Evolutionary conservation across 2,888 invertebrate species (phyloP).

Genomic region (Linnaemya vulpina): DNA sequence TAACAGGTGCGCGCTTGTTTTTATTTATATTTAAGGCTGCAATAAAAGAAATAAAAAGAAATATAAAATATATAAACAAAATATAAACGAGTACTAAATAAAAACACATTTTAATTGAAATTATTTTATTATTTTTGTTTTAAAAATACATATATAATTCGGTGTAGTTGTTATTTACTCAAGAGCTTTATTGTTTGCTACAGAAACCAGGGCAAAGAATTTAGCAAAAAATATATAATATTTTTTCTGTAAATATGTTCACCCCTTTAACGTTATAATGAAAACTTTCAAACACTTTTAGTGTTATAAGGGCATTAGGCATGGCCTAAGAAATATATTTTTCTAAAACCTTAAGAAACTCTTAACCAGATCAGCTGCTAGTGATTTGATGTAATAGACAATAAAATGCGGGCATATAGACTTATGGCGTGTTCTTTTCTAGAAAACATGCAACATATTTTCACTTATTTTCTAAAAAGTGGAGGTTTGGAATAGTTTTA

Average conservation of each 20-base stretch:
- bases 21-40: constrained; percentile 55
- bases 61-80: constrained; percentile 49
- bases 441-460: too few relatives aligned
- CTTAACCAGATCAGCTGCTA: too few relatives aligned
- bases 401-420: too few relatives aligned
- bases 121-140: constrained; percentile 27
- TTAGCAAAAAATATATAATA: constrained; percentile 13
- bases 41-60: constrained; percentile 56
- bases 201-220: constrained; percentile 6
- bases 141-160: constrained; percentile 1
- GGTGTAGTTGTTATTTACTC: not conserved
- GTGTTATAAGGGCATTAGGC: not conserved
- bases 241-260: not conserved
- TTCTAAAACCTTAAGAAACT: too few relatives aligned
- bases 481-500: too few relatives aligned
- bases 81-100: constrained; percentile 47
- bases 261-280: not conserved
- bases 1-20: constrained; percentile 32
- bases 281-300: not conserved
- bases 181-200: constrained; percentile 6
- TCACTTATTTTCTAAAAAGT: too few relatives aligned
- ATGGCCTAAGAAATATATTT: not conserved
- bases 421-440: too few relatives aligned
- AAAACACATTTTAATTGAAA: constrained; percentile 32
- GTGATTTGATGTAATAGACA: too few relatives aligned